Conservation (phyloP, 2,113 vertebrate genomes). For the Ia io region DNA sequence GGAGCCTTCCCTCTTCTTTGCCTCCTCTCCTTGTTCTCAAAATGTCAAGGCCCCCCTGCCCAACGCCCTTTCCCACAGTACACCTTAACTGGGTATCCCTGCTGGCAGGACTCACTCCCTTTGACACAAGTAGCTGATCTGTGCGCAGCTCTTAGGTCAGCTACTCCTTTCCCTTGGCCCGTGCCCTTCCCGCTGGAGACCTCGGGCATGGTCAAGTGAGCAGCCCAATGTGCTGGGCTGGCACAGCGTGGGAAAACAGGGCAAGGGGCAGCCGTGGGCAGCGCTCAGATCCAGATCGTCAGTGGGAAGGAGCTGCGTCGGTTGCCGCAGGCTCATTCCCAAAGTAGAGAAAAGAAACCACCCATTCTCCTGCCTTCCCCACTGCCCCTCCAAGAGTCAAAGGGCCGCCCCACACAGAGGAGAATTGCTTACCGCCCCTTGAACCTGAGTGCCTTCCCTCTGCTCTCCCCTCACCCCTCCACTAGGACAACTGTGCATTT, state of each 20-base stretch:
- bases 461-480: neutral
- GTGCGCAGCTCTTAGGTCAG: neutral
- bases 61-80: neutral
- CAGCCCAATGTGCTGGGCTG: neutral
- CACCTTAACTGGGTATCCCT: neutral
- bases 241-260: neutral
- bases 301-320: neutral
- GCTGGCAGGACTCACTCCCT: accelerated
- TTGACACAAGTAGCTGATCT: neutral
- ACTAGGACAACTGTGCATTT: neutral
- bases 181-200: neutral
- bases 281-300: accelerated
- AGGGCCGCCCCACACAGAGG: neutral
- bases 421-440: no score
- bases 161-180: neutral
- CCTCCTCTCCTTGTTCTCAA: neutral
- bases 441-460: neutral
- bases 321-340: neutral
- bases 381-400: neutral
- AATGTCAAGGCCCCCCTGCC: neutral
- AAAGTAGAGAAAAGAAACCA: neutral
- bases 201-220: accelerated
- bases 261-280: neutral
- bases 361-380: neutral
- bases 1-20: neutral